Evolutionary conservation across 2,888 invertebrate genomes (phyloP).

Genomic region (Seira sanloemensis): DNA sequence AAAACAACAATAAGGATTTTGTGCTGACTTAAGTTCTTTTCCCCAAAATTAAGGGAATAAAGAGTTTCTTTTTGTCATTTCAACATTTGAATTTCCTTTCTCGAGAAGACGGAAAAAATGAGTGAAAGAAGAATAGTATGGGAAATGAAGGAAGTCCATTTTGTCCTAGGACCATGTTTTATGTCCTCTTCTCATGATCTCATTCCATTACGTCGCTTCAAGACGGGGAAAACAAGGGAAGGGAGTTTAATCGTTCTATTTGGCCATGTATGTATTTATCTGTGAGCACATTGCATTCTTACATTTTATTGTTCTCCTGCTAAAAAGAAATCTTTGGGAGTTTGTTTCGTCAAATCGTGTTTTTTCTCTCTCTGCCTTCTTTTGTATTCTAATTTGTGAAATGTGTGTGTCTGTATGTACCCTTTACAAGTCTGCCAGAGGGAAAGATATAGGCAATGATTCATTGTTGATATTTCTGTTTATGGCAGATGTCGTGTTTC

Average conservation of each 20-base stretch:
- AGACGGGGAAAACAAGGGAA: background rate
- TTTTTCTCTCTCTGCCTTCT: background rate
- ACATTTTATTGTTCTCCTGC: background rate
- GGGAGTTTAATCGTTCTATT: background rate
- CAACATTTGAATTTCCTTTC: background rate
- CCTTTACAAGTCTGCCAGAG: background rate
- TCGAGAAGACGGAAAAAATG: background rate
- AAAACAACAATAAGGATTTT: no score
- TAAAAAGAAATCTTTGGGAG: background rate
- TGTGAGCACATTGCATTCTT: no score
- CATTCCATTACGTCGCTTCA: background rate
- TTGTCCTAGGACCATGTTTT: background rate
- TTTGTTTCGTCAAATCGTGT: no score
- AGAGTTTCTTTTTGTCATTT: conserved; percentile 1
- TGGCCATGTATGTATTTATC: no score
- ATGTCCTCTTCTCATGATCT: background rate
- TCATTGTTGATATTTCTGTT: conserved; percentile 61
- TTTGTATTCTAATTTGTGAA: background rate
- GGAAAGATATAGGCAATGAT: conserved; percentile 39
- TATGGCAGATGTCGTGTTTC: conserved; percentile 65
- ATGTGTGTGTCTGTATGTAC: background rate
- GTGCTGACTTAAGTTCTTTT: no score
- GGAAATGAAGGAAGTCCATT: conserved; percentile 13
- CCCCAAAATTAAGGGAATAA: background rate
- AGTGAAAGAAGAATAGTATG: conserved; percentile 3